These are phyloP conservation scores for Atta texana DNA, from an alignment of 1,140 invertebrate genomes.

Conservation along the genomic window DNA sequence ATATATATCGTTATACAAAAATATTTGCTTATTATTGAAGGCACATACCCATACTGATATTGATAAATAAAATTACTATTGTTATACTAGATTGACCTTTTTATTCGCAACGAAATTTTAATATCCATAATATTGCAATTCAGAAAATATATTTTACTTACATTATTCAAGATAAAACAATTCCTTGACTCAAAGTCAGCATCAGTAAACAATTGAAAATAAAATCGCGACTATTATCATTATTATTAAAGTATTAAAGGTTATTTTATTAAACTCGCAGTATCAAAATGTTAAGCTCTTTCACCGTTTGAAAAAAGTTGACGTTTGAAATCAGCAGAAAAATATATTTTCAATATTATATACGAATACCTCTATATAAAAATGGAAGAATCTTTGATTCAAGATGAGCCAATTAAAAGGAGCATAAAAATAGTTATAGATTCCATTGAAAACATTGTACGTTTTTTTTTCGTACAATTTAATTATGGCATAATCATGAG, in stretches of 20 bases:
- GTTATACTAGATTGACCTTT: constrained; percentile 24
- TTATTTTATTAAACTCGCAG: not conserved
- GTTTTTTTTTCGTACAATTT: constrained; percentile 30
- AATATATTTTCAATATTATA: not conserved
- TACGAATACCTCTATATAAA: not conserved
- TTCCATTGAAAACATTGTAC: constrained; percentile 77
- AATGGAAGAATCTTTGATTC: constrained; percentile 42
- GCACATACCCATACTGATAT: constrained; percentile 35
- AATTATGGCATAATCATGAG: not conserved
- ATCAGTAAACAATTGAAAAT: constrained; percentile 23
- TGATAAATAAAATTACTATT: constrained; percentile 60
- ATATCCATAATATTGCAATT: not conserved
- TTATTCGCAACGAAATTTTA: constrained; percentile 1
- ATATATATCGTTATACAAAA: constrained; percentile 13
- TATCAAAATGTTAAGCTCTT: not conserved
- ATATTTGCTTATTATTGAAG: constrained; percentile 49
- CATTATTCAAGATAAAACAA: not conserved
- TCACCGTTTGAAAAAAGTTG: not conserved
- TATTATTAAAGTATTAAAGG: not conserved
- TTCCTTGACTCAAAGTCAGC: not conserved
- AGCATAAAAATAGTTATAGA: constrained; percentile 62
- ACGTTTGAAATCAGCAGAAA: too few species aligned
- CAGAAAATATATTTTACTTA: constrained; percentile 8
- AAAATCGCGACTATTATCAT: not conserved
- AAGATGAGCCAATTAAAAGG: not conserved